These are phyloP conservation scores for Palloptera scutellata DNA, from an alignment of 2,888 invertebrate genomes.

Conservation along the genomic window DNA sequence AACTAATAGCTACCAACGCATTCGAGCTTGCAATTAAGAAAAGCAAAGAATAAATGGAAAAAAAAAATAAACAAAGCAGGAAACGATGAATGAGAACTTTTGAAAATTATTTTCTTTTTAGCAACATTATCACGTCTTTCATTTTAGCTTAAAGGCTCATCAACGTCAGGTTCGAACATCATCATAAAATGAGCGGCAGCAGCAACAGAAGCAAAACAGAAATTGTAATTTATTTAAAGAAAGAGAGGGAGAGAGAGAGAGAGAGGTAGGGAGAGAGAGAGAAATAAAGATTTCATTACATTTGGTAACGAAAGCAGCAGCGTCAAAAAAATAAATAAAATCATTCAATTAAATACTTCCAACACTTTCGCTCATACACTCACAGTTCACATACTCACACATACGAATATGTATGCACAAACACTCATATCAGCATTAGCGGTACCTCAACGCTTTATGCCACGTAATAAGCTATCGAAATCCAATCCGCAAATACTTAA, in stretches of 20 bases:
- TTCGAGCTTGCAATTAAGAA: background rate
- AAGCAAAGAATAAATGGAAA: constrained; percentile 14
- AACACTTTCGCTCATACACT: constrained; percentile 34
- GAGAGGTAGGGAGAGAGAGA: too few relatives aligned
- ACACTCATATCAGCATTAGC: constrained; percentile 2
- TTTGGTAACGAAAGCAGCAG: constrained; percentile 19
- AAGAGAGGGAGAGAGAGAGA: background rate
- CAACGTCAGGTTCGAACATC: constrained; percentile 52
- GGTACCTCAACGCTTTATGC: background rate
- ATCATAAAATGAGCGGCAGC: constrained; percentile 51
- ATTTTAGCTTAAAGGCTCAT: constrained; percentile 60
- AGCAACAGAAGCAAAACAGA: constrained; percentile 24
- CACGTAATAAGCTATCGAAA: constrained; percentile 49
- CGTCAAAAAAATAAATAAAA: too few relatives aligned
- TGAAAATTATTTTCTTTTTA: constrained; percentile 22
- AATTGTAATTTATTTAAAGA: constrained; percentile 24
- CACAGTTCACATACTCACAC: constrained; percentile 22
- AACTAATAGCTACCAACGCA: too few relatives aligned
- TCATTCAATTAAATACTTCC: constrained; percentile 5
- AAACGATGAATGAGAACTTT: constrained; percentile 10
- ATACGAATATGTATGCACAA: background rate
- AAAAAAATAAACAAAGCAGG: constrained; percentile 10
- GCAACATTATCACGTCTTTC: constrained; percentile 53
- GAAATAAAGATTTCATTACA: constrained; percentile 19
- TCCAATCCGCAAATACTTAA: constrained; percentile 50